A percentile compares a stretch with the other conserved stretches of the same genome.
Evolutionary conservation across 2,113 vertebrate species (phyloP).

Genomic region (Alligator sinensis): DNA sequence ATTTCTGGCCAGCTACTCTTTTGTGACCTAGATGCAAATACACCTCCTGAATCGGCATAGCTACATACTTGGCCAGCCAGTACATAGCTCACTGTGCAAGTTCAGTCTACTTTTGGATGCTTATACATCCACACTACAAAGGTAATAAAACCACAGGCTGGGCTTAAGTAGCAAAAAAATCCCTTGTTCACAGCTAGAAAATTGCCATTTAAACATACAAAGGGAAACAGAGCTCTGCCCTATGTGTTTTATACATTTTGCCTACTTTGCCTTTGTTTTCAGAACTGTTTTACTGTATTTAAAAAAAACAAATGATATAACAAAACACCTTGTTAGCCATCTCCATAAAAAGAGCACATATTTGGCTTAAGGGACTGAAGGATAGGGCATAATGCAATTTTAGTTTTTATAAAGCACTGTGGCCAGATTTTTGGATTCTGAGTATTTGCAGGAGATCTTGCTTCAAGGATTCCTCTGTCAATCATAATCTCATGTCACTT

Average conservation of each 20-base stretch:
- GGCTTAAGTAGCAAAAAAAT: too few species aligned
- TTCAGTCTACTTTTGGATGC: too few species aligned
- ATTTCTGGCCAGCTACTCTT: too few species aligned
- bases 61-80: too few species aligned
- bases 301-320: neutral
- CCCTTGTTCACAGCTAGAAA: too few species aligned
- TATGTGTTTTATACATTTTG: neutral
- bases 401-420: neutral
- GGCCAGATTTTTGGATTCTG: neutral
- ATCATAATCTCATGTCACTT: neutral
- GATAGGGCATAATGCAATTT: neutral
- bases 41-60: too few species aligned
- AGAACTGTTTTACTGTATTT: neutral
- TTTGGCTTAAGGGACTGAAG: neutral
- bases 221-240: too few species aligned
- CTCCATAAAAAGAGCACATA: neutral
- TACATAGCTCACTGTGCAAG: too few species aligned
- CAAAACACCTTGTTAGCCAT: neutral
- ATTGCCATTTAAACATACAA: too few species aligned
- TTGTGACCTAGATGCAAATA: too few species aligned
- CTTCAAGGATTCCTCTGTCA: neutral
- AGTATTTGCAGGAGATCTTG: neutral
- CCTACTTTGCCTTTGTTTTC: neutral
- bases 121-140: too few species aligned
- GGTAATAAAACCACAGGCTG: too few species aligned